A percentile compares a stretch with the other conserved stretches of the same genome.
These are phyloP conservation scores for Steromphala cineraria DNA, from an alignment of 2,888 invertebrate genomes.

Conservation along the genomic window DNA sequence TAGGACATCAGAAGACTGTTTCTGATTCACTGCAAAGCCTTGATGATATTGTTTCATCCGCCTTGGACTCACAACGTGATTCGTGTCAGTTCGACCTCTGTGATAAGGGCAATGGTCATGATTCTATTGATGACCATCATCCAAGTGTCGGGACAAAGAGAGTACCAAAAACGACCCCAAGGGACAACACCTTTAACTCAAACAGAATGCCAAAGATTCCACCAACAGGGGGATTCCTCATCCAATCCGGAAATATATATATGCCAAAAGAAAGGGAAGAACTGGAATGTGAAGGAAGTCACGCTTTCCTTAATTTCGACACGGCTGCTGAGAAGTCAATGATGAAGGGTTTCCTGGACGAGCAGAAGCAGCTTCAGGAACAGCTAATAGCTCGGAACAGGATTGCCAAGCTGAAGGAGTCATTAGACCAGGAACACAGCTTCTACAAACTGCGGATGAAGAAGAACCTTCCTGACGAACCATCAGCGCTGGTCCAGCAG, in stretches of 20 bases:
- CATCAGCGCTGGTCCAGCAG: background rate
- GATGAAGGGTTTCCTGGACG: conserved; percentile 43
- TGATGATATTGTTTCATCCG: conserved; percentile 40
- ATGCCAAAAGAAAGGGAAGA: background rate
- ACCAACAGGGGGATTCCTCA: background rate
- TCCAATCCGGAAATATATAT: background rate
- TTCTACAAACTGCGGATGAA: conserved; percentile 36
- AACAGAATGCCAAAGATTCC: background rate
- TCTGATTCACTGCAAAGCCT: conserved; percentile 40
- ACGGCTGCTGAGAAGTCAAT: conserved; percentile 40
- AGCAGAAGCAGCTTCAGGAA: conserved; percentile 48
- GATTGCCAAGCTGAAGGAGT: conserved; percentile 38
- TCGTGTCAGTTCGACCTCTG: background rate
- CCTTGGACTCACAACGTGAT: conserved; percentile 27
- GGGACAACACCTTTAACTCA: background rate
- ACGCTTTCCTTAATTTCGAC: background rate
- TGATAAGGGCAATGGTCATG: background rate
- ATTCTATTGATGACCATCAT: background rate
- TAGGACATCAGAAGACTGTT: conserved; percentile 43
- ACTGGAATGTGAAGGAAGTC: background rate
- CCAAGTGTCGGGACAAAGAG: background rate
- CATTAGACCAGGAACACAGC: conserved; percentile 29
- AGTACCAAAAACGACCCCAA: background rate
- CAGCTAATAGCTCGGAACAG: conserved; percentile 50
- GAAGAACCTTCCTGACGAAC: conserved; percentile 9